Percentiles rank a stretch among this genome's conserved stretches.
Conservation (phyloP, 2,797 vertebrate species). For the Phrynocephalus forsythii region DNA sequence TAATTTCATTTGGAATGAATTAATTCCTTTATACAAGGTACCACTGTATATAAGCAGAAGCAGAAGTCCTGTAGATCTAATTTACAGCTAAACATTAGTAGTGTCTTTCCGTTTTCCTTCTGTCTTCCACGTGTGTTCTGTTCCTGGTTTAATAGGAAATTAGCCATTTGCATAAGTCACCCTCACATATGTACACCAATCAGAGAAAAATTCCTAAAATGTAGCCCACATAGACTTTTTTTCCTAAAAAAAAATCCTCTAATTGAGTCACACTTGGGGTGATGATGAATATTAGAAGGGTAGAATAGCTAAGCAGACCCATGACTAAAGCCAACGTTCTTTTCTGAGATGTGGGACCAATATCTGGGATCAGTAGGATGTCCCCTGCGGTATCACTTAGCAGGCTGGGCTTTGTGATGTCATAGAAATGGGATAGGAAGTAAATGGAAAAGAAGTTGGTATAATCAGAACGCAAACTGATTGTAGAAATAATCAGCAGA, state of each 20-base stretch:
- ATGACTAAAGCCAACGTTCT: conserved; percentile 43
- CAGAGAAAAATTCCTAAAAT: neutral
- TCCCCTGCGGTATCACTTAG: too few relatives aligned
- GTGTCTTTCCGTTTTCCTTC: neutral
- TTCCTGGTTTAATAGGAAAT: neutral
- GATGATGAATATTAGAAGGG: conserved; percentile 4
- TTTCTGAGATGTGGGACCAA: conserved; percentile 19
- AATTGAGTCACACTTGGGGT: neutral
- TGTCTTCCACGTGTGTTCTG: neutral
- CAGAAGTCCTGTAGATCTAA: neutral
- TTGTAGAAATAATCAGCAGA: too few relatives aligned
- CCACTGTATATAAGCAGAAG: too few relatives aligned
- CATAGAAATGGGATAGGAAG: too few relatives aligned
- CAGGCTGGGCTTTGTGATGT: too few relatives aligned
- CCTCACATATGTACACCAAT: neutral
- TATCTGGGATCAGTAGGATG: too few relatives aligned
- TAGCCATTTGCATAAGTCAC: neutral
- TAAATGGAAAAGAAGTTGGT: too few relatives aligned
- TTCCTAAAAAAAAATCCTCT: neutral
- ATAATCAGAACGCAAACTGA: too few relatives aligned
- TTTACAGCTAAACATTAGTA: neutral
- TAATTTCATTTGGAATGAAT: too few relatives aligned
- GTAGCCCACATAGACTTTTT: neutral
- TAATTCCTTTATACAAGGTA: too few relatives aligned
- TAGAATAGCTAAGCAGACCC: neutral